phyloP scores from a whole-genome alignment of 2,797 vertebrate genomes.

The Rhinatrema bivittatum region DNA sequence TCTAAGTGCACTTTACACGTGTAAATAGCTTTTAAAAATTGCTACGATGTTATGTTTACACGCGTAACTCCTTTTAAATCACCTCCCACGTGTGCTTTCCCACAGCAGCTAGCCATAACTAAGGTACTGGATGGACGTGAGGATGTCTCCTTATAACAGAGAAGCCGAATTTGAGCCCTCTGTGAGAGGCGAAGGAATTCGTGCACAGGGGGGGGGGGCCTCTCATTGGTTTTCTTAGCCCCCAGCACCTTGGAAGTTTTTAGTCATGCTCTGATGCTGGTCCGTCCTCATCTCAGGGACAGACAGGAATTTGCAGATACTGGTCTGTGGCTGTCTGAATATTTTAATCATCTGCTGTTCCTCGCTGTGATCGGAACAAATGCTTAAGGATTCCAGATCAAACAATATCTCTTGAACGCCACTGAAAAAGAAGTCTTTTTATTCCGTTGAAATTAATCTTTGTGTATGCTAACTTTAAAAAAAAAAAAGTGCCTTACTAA shows the following conservation, averaged over 20 bases:
- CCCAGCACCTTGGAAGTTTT: background rate
- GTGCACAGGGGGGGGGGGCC: too few species aligned
- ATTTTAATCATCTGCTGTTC: conserved; percentile 12
- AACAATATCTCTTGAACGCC: conserved; percentile 14
- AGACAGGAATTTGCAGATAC: conserved; percentile 26
- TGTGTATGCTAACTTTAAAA: conserved; percentile 19
- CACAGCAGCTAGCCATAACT: too few species aligned
- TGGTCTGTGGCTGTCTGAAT: conserved; percentile 29
- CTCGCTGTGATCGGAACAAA: conserved; percentile 3
- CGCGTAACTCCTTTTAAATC: too few species aligned
- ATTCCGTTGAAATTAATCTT: background rate
- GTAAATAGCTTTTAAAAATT: too few species aligned
- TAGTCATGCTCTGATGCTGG: conserved; percentile 6
- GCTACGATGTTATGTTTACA: too few species aligned
- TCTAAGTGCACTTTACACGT: too few species aligned
- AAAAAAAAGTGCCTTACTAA: conserved; percentile 44
- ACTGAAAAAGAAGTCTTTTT: conserved; percentile 12
- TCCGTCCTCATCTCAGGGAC: conserved; percentile 16
- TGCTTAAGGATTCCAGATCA: conserved; percentile 17
- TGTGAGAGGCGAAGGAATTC: background rate
- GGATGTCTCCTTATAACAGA: too few species aligned
- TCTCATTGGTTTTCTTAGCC: background rate
- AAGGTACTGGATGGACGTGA: too few species aligned
- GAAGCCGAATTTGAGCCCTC: background rate
- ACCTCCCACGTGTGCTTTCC: too few species aligned